A percentile compares a stretch with the other conserved stretches of the same genome.
Evolutionary conservation across 2,113 vertebrate species (phyloP).

Genomic region (Hippocampus zosterae): DNA sequence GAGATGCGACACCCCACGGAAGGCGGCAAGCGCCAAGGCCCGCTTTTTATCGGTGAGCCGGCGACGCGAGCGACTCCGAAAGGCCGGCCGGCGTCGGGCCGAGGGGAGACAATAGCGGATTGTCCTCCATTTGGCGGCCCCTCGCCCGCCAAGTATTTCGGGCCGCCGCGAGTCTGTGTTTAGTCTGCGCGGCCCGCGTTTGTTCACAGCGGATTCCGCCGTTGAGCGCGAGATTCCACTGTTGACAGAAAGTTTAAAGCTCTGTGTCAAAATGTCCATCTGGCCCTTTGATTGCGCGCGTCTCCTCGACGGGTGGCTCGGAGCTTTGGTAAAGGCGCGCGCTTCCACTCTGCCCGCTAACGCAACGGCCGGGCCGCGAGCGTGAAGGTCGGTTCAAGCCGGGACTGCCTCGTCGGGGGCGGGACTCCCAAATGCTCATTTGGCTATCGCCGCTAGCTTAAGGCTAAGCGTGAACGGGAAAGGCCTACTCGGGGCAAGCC

Average conservation of each 20-base stretch:
- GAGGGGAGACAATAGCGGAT: slow-evolving; percentile 51
- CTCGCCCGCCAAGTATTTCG: slow-evolving; percentile 54
- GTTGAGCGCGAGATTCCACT: slow-evolving; percentile 72
- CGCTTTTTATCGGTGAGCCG: too few relatives aligned
- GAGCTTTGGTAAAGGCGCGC: slow-evolving; percentile 26
- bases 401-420: slow-evolving; percentile 6
- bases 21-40: background rate
- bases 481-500: too few relatives aligned
- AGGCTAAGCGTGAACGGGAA: background rate
- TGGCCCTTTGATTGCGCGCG: slow-evolving; percentile 66
- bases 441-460: background rate
- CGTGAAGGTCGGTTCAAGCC: slow-evolving; percentile 6
- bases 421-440: background rate
- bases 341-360: slow-evolving; percentile 7
- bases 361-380: background rate
- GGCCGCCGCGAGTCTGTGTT: slow-evolving; percentile 66
- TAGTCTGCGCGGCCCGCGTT: slow-evolving; percentile 71
- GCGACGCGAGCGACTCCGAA: background rate
- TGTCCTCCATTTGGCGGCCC: slow-evolving; percentile 57
- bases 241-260: slow-evolving; percentile 72
- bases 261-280: slow-evolving; percentile 69
- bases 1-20: slow-evolving; percentile 24
- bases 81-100: slow-evolving; percentile 8
- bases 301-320: slow-evolving; percentile 53
- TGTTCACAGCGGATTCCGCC: slow-evolving; percentile 70